Percentiles rank a stretch among this genome's conserved stretches.
Conservation (phyloP, 2,113 vertebrate genomes). For the Aramus guarauna region DNA sequence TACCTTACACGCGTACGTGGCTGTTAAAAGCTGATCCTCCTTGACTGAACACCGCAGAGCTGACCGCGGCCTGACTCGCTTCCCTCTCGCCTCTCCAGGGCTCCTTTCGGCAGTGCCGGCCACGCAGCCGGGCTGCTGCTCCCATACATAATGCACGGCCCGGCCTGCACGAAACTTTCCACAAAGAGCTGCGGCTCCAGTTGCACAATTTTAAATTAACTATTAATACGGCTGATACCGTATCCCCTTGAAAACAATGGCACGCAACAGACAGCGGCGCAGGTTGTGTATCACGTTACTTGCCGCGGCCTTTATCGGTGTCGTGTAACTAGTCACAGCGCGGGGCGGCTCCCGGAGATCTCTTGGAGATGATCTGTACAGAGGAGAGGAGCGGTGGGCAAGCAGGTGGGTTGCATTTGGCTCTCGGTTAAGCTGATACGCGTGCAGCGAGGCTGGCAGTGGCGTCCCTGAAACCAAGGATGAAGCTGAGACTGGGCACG, state of each 20-base stretch:
- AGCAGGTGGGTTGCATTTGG: not conserved
- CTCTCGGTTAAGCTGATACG: accelerated
- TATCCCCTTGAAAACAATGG: not conserved
- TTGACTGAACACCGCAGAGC: not conserved
- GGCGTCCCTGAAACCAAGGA: not conserved
- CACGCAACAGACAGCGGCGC: accelerated
- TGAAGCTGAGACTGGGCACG: accelerated
- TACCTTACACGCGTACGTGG: accelerated
- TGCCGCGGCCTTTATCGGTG: accelerated
- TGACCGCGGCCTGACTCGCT: not conserved
- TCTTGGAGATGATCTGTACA: not conserved
- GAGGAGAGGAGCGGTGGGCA: not conserved
- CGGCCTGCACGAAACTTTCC: not conserved
- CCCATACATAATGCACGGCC: constrained; percentile 53
- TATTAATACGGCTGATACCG: constrained; percentile 49
- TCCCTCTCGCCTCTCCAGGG: not conserved
- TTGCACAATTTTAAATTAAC: constrained; percentile 34
- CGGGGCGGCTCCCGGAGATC: not conserved
- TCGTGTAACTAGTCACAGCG: not conserved
- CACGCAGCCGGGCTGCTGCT: not conserved
- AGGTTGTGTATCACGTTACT: not conserved
- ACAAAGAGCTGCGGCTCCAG: not conserved
- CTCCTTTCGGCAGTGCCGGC: not conserved
- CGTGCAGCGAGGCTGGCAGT: accelerated
- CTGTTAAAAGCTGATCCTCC: not conserved